These are phyloP conservation scores for Muntiacus muntjak DNA, from an alignment of 2,113 vertebrate genomes.

Conservation along the genomic window DNA sequence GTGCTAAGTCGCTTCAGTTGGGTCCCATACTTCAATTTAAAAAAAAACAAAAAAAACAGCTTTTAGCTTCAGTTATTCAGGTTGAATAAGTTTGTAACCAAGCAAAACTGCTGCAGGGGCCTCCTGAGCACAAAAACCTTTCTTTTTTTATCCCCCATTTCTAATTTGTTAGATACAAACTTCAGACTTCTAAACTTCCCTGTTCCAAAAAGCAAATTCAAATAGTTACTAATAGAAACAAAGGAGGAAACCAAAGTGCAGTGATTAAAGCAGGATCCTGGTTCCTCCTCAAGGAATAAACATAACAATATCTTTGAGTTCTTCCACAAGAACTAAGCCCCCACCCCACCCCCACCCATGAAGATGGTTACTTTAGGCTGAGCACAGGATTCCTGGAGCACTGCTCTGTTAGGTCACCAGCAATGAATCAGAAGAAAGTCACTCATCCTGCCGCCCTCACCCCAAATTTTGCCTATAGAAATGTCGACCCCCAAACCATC, in stretches of 20 bases:
- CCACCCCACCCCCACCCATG: not conserved
- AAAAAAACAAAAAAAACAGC: not conserved
- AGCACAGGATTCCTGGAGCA: not conserved
- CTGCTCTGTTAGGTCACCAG: not conserved
- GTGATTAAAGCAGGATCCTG: not conserved
- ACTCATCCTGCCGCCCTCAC: not conserved
- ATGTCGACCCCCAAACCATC: not conserved
- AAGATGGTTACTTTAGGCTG: not conserved
- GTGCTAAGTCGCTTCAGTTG: not conserved
- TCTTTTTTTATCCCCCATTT: not conserved
- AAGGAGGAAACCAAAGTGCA: not conserved
- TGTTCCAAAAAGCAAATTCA: not conserved
- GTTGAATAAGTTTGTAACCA: not conserved
- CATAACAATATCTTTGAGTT: not conserved
- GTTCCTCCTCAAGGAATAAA: not conserved
- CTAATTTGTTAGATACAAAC: not conserved
- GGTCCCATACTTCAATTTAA: not conserved
- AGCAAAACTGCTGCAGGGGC: not conserved
- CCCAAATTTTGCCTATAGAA: not conserved
- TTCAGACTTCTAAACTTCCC: not conserved
- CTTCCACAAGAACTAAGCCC: not conserved
- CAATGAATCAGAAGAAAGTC: not conserved
- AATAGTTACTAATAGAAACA: not conserved
- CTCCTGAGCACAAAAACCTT: not conserved
- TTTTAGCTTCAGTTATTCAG: not conserved